Conservation (phyloP, 2,888 invertebrate species). For the Allolobophora icterica region DNA sequence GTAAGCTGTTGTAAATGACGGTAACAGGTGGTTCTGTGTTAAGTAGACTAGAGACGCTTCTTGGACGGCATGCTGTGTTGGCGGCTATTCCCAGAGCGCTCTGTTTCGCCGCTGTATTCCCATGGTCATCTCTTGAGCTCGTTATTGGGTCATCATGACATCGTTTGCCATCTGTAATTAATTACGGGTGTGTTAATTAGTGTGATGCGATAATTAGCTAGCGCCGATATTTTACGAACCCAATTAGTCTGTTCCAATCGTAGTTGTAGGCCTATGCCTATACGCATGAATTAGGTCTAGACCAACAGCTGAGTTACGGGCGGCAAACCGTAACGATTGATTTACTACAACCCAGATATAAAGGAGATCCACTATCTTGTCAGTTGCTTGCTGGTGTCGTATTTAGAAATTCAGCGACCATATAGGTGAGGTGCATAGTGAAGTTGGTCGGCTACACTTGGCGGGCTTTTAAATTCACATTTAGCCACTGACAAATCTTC, state of each 20-base stretch:
- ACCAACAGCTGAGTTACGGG: not conserved
- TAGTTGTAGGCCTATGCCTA: not conserved
- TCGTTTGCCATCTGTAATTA: slow-evolving; percentile 17
- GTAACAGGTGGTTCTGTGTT: not conserved
- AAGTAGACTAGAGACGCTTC: not conserved
- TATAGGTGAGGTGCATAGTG: no score
- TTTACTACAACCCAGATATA: no score
- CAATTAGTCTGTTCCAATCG: not conserved
- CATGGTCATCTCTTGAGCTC: not conserved
- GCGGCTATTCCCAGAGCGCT: not conserved
- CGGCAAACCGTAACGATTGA: no score
- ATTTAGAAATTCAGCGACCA: no score
- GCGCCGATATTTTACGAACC: not conserved
- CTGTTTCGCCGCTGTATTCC: not conserved
- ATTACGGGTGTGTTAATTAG: not conserved
- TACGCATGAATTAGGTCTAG: not conserved
- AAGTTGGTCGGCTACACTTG: no score
- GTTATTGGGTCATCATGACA: slow-evolving; percentile 9
- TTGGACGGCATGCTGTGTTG: not conserved
- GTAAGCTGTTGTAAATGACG: slow-evolving; percentile 12
- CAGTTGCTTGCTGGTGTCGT: no score
- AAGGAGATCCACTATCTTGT: no score
- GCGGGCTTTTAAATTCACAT: no score
- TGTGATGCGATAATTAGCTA: not conserved
- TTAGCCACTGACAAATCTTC: no score